Percentiles rank a stretch among this genome's conserved stretches.
phyloP scores from a whole-genome alignment of 2,888 invertebrate species.

The Pollenia griseotomentosa region DNA sequence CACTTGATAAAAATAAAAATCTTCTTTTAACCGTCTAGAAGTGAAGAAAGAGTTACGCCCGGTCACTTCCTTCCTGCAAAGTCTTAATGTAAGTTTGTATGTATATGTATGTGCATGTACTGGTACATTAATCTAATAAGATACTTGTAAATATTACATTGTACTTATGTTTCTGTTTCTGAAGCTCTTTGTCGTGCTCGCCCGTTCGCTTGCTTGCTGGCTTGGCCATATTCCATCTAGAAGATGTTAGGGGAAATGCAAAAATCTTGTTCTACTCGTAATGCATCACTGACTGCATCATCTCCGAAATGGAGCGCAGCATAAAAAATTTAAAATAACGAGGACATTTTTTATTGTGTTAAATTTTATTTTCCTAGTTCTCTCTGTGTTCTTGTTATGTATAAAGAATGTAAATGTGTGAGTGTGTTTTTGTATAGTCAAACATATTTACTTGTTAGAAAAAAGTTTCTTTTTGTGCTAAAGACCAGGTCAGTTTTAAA shows the following conservation, averaged over 20 bases:
- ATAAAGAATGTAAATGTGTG: neutral
- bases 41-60: too few relatives aligned
- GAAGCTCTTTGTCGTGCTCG: conserved; percentile 19
- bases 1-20: too few relatives aligned
- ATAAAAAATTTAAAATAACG: conserved; percentile 57
- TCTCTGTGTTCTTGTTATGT: conserved; percentile 7
- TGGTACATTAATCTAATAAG: conserved; percentile 61
- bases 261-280: conserved; percentile 71
- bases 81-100: neutral
- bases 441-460: conserved; percentile 57
- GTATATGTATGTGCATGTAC: neutral
- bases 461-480: conserved; percentile 64
- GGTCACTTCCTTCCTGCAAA: too few relatives aligned
- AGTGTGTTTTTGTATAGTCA: neutral
- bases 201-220: neutral
- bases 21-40: too few relatives aligned
- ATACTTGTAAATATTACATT: conserved; percentile 53
- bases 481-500: conserved; percentile 45
- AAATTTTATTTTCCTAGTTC: conserved; percentile 38
- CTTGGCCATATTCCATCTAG: conserved; percentile 56
- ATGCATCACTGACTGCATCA: conserved; percentile 70
- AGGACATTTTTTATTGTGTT: conserved; percentile 67
- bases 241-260: conserved; percentile 70
- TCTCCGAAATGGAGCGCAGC: conserved; percentile 71
- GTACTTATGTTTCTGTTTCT: conserved; percentile 39